A percentile compares a stretch with the other conserved stretches of the same genome.
Evolutionary conservation across 1,140 invertebrate species (phyloP).

Genomic region (Hermatobates lingyangjiaoensis): DNA sequence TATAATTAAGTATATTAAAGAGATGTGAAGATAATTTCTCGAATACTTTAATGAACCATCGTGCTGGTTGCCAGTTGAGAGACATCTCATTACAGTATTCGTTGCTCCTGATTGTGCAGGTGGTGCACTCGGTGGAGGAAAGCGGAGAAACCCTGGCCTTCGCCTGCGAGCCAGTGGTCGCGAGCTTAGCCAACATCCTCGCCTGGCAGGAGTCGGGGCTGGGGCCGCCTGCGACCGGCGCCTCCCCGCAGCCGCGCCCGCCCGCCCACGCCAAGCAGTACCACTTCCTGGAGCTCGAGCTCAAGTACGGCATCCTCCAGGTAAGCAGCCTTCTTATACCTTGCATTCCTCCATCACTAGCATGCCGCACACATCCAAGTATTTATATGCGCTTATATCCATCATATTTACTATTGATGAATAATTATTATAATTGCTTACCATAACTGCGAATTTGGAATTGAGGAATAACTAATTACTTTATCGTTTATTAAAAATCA

Average conservation of each 20-base stretch:
- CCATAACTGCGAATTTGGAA: too few species aligned
- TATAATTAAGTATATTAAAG: too few species aligned
- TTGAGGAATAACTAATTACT: too few species aligned
- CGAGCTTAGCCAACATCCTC: constrained; percentile 72
- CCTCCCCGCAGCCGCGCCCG: constrained; percentile 19
- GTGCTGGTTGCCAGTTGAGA: too few species aligned
- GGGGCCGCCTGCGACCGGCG: constrained; percentile 24
- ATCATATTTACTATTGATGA: too few species aligned
- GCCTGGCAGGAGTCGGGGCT: constrained; percentile 37
- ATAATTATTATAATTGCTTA: too few species aligned
- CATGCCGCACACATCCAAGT: neutral
- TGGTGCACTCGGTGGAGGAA: constrained; percentile 58
- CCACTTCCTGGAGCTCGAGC: constrained; percentile 72
- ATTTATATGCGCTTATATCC: neutral
- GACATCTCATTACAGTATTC: too few species aligned
- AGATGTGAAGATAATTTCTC: too few species aligned
- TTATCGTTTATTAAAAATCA: too few species aligned
- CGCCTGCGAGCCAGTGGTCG: constrained; percentile 72
- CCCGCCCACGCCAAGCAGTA: constrained; percentile 27
- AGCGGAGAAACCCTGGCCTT: constrained; percentile 75
- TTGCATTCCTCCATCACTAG: too few species aligned
- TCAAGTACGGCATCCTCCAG: constrained; percentile 83
- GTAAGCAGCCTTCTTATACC: constrained; percentile 28
- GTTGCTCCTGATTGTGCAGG: too few species aligned
- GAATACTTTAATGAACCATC: too few species aligned